Base-by-base conservation (phyloP, 2,888 invertebrate species). In the Hydraecia micacea region DNA sequence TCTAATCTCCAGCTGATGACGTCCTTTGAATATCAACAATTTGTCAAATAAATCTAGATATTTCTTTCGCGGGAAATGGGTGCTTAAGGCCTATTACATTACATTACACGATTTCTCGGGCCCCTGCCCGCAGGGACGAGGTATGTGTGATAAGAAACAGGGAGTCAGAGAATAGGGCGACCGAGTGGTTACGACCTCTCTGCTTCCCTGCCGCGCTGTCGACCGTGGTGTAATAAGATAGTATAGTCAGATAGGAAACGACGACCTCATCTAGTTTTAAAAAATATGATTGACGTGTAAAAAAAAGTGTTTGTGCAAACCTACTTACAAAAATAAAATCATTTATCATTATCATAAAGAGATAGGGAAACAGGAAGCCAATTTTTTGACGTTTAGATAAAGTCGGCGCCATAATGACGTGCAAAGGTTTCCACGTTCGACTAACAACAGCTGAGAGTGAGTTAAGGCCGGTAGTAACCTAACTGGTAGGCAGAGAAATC, bases 1-100 rank as follows among this genome's bases (percentile, higher is more conserved):
- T 9, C 2, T 83, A 42, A 85, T 86, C 73, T 75, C 9, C 39
- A 8, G 36, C 46, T 39, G 13, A 60, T 83, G 75, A 86, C 84
- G 86, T 83, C 70, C 46, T 67, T 73, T 6, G 25, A 60, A 73
- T 69, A 36, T 46, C 13, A 55, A 55, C 15, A 8, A 32, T 65
- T 42, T 58, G 28, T 2, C 7, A 52, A 65, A 77, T 46, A 46
- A 42, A 55, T 28, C 42, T 60, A 36, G 49, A 15, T 21, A 21
- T 55, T 55, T 55, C 11, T n/a, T 11, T 55, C 11, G 52, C 25
- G 25, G 21, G 25, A 52, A 52, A 52, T 52, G 52, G 52, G 7
- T 25, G 52, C 0, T 52, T 52, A 25, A 8, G 8, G 25, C 52
- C 55, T 49, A 49, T 49, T 52, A 21, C 21, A 52, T 21, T 52